Evolutionary conservation across 2,113 vertebrate genomes (phyloP).

Genomic region (Bubo scandiacus): DNA sequence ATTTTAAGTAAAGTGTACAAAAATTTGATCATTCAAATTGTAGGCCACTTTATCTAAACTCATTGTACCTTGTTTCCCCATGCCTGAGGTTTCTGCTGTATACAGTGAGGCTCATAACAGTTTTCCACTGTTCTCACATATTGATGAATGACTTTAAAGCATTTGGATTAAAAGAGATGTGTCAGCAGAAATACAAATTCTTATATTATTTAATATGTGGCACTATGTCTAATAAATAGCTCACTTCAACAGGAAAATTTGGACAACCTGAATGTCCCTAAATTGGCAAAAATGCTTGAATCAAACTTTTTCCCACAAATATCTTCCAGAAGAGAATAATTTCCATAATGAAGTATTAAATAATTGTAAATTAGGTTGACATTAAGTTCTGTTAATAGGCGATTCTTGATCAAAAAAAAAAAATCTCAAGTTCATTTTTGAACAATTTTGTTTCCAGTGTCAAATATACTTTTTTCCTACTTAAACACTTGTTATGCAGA

Average conservation of each 20-base stretch:
- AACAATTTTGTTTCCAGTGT: background rate
- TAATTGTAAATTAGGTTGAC: background rate
- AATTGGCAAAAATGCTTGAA: background rate
- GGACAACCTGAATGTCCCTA: background rate
- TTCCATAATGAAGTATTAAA: background rate
- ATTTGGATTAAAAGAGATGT: background rate
- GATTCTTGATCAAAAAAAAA: background rate
- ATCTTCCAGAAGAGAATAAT: background rate
- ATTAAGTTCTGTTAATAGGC: background rate
- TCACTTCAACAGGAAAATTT: background rate
- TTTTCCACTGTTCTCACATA: background rate
- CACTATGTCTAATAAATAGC: background rate
- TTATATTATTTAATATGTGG: background rate
- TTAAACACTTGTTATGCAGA: background rate
- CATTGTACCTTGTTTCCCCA: background rate
- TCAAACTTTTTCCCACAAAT: background rate
- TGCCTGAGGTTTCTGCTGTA: background rate
- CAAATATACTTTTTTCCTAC: background rate
- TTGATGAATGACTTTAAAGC: background rate
- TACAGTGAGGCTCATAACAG: background rate
- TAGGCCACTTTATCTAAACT: background rate
- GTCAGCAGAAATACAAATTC: background rate
- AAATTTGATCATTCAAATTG: background rate
- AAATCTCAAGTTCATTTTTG: background rate
- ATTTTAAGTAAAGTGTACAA: background rate